phyloP scores from a whole-genome alignment of 2,113 vertebrate species.

The Heterochromis multidens region DNA sequence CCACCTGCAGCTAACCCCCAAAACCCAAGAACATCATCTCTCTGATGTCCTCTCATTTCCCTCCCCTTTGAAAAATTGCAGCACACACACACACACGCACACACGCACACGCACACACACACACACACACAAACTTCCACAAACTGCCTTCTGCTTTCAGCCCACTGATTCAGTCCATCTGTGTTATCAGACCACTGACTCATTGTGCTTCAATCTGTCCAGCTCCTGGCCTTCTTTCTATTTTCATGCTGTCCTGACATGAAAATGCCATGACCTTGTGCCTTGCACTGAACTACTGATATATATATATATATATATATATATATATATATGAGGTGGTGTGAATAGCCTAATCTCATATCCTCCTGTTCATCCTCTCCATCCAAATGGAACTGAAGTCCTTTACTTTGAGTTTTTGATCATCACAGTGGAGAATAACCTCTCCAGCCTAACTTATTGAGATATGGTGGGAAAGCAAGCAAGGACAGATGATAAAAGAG shows the following conservation, averaged over 20 bases:
- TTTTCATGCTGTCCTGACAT: constrained; percentile 55
- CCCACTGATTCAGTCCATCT: constrained; percentile 61
- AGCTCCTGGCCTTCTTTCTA: constrained; percentile 65
- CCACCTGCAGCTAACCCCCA: constrained; percentile 41
- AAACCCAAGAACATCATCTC: constrained; percentile 41
- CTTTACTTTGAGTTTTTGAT: not conserved
- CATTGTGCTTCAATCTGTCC: constrained; percentile 58
- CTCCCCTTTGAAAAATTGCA: not conserved
- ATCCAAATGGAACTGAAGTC: constrained; percentile 5
- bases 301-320: not conserved
- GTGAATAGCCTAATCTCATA: constrained; percentile 14
- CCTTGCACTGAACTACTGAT: constrained; percentile 34
- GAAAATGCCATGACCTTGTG: constrained; percentile 63
- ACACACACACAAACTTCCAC: not conserved
- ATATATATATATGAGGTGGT: constrained; percentile 5
- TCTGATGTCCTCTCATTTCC: constrained; percentile 14
- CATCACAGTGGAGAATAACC: not conserved
- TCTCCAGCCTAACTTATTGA: not conserved
- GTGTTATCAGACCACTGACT: constrained; percentile 64
- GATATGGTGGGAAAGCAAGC: not conserved
- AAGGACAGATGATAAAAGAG: not conserved
- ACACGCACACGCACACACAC: not conserved
- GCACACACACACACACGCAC: not conserved
- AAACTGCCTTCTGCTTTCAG: constrained; percentile 45
- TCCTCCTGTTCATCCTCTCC: not conserved